Conservation (phyloP, 2,797 vertebrate species). For the Pelobates cultripes region DNA sequence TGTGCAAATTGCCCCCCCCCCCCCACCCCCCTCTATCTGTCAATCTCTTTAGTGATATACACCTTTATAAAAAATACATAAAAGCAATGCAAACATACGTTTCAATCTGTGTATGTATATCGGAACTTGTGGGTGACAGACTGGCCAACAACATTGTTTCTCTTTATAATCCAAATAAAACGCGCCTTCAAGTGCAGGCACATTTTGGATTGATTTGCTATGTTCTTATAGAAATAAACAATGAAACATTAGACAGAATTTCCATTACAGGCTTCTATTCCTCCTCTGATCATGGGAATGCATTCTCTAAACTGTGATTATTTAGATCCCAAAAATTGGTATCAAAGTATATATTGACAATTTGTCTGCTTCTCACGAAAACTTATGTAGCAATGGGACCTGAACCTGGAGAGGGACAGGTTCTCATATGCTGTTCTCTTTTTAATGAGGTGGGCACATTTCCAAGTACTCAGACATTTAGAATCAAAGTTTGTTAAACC, state of each 20-base stretch:
- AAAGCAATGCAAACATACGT: too few species aligned
- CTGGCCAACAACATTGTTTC: neutral
- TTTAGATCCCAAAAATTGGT: neutral
- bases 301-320: neutral
- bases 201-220: conserved; percentile 3
- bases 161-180: neutral
- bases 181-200: neutral
- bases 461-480: too few species aligned
- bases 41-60: too few species aligned
- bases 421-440: too few species aligned
- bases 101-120: neutral
- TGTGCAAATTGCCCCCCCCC: too few species aligned
- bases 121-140: neutral
- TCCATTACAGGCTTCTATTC: conserved; percentile 7
- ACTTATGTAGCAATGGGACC: neutral
- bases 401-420: too few species aligned
- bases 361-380: neutral
- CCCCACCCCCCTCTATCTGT: too few species aligned
- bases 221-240: conserved; percentile 33
- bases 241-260: conserved; percentile 25
- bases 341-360: neutral
- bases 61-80: too few species aligned
- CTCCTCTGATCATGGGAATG: neutral
- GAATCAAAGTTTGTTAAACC: too few species aligned
- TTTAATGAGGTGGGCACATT: too few species aligned